Evolutionary conservation across 2,888 invertebrate species (phyloP).

Genomic region (Ectemnius cavifrons): DNA sequence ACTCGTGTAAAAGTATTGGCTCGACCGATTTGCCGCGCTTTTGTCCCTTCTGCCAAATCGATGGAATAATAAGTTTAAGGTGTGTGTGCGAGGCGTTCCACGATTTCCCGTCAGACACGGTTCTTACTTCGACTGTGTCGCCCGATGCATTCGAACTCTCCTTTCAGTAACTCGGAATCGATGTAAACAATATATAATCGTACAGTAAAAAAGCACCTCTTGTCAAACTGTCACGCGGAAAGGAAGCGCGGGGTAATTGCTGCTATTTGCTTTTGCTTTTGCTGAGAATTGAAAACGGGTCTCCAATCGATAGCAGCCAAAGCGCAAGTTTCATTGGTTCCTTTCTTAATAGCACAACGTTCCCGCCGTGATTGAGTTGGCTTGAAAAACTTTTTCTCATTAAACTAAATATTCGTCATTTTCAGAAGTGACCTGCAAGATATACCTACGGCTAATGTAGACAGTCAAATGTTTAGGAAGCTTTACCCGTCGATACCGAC

Average conservation of each 20-base stretch:
- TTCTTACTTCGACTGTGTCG: slow-evolving; percentile 19
- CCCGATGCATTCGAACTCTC: slow-evolving; percentile 19
- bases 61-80: slow-evolving; percentile 4
- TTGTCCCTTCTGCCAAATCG: slow-evolving; percentile 38
- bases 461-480: too few species aligned
- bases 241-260: slow-evolving; percentile 45
- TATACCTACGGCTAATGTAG: too few species aligned
- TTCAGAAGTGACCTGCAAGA: too few species aligned
- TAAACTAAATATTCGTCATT: too few species aligned
- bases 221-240: slow-evolving; percentile 47
- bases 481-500: too few species aligned
- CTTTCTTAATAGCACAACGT: slow-evolving; percentile 30
- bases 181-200: slow-evolving; percentile 54
- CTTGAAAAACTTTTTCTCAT: slow-evolving; percentile 11
- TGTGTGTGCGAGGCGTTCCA: background rate
- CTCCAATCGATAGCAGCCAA: slow-evolving; percentile 57
- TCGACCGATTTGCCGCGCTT: slow-evolving; percentile 51
- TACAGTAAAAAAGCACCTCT: slow-evolving; percentile 35
- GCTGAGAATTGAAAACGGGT: slow-evolving; percentile 60
- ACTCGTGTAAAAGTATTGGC: background rate
- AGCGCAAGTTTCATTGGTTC: slow-evolving; percentile 55
- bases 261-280: slow-evolving; percentile 39
- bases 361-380: slow-evolving; percentile 38
- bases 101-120: slow-evolving; percentile 8
- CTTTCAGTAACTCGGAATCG: slow-evolving; percentile 39